Evolutionary conservation across 1,140 invertebrate species (phyloP).

Genomic region (Drosophila dunni): DNA sequence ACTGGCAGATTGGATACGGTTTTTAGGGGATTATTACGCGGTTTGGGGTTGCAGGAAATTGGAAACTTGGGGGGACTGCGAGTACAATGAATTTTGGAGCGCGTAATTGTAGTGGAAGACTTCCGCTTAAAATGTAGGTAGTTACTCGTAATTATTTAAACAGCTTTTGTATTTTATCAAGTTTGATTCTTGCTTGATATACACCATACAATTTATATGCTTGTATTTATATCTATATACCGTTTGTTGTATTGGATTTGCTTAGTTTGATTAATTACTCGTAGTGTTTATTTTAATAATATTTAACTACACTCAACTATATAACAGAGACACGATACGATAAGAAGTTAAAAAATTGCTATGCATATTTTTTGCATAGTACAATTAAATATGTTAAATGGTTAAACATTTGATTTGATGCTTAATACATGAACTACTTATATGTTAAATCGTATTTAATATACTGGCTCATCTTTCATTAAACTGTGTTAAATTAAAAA

Average conservation of each 20-base stretch:
- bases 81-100: conserved; percentile 52
- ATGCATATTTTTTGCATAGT: conserved; percentile 52
- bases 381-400: conserved; percentile 50
- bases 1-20: conserved; percentile 21
- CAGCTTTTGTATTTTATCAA: conserved; percentile 34
- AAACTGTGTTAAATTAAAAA: conserved; percentile 52
- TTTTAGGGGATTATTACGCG: conserved; percentile 26
- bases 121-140: conserved; percentile 83
- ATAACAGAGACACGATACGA: conserved; percentile 62
- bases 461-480: conserved; percentile 42
- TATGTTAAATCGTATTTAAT: conserved; percentile 5
- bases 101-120: conserved; percentile 84
- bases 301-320: conserved; percentile 55
- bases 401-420: conserved; percentile 67
- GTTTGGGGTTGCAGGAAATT: neutral
- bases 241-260: conserved; percentile 31
- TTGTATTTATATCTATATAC: conserved; percentile 20
- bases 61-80: conserved; percentile 14
- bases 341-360: conserved; percentile 67
- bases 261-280: conserved; percentile 51
- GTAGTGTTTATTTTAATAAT: conserved; percentile 24
- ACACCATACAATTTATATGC: conserved; percentile 26
- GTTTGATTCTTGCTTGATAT: conserved; percentile 64
- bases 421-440: conserved; percentile 56
- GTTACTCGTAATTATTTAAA: conserved; percentile 45